These are phyloP conservation scores for Mormyrops attenuatus DNA, from an alignment of 2,797 vertebrate species.

Conservation along the genomic window DNA sequence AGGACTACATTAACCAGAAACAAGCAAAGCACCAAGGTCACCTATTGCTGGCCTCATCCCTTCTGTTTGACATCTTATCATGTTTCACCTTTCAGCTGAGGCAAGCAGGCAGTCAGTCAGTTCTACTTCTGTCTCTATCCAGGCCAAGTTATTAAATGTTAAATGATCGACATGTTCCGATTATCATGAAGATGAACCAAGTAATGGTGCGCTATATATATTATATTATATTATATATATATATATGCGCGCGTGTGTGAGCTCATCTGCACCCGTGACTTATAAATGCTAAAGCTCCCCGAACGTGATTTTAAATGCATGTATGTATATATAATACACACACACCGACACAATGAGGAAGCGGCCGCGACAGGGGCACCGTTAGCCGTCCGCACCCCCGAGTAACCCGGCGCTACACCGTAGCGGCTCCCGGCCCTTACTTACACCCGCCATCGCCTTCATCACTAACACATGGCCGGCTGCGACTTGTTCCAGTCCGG, in stretches of 20 bases:
- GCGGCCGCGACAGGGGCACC: neutral
- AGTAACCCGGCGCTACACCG: neutral
- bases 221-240: no score
- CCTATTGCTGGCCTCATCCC: neutral
- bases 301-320: neutral
- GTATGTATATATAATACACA: neutral
- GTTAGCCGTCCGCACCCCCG: neutral
- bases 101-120: neutral
- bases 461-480: slow-evolving; percentile 45
- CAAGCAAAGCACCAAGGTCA: neutral
- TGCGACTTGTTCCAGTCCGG: slow-evolving; percentile 44
- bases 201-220: neutral
- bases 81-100: neutral
- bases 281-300: neutral
- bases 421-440: slow-evolving; percentile 29
- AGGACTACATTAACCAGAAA: slow-evolving; percentile 2
- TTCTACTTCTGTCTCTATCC: neutral
- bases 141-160: neutral
- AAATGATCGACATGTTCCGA: neutral
- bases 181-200: neutral
- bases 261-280: neutral
- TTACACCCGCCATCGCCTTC: slow-evolving; percentile 54
- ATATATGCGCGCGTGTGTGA: neutral
- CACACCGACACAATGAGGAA: neutral
- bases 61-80: neutral